Conservation (phyloP, 2,888 invertebrate species). For the Macroteleia sp. region DNA sequence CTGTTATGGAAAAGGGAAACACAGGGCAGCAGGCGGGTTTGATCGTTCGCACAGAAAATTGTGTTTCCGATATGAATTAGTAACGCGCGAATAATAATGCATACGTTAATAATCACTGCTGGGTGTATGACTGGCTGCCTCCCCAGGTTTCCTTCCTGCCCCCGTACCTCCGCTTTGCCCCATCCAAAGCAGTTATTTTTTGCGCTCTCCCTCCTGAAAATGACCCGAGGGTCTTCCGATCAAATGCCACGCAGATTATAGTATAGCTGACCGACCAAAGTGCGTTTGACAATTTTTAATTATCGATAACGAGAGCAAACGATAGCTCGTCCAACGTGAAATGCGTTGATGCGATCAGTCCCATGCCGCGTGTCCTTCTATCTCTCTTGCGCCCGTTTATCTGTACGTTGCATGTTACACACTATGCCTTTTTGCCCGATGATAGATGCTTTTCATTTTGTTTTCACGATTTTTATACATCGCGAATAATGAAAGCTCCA, state of each 20-base stretch:
- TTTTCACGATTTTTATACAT: conserved; percentile 46
- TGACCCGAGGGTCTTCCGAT: conserved; percentile 74
- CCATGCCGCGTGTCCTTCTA: conserved; percentile 19
- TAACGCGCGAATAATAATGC: conserved; percentile 81
- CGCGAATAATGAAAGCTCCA: conserved; percentile 34
- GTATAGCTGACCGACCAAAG: conserved; percentile 70
- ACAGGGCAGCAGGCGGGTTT: conserved; percentile 71
- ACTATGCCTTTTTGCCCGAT: conserved; percentile 46
- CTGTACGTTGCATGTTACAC: conserved; percentile 27
- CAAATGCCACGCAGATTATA: conserved; percentile 68
- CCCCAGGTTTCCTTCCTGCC: conserved; percentile 19
- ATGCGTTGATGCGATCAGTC: conserved; percentile 62
- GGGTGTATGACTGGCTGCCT: conserved; percentile 27
- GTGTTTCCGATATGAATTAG: conserved; percentile 82
- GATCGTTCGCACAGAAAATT: conserved; percentile 83
- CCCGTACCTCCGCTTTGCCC: conserved; percentile 12
- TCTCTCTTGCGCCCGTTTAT: conserved; percentile 18
- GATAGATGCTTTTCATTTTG: conserved; percentile 64
- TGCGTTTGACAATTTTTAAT: conserved; percentile 82
- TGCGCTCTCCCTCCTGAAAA: conserved; percentile 62
- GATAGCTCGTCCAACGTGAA: conserved; percentile 56
- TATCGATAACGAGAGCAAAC: conserved; percentile 75
- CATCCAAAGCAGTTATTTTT: conserved; percentile 39
- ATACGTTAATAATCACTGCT: conserved; percentile 78
- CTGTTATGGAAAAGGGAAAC: conserved; percentile 36